Evolutionary conservation across 2,797 vertebrate species (phyloP), one percentile per base, ranked within the genome.

Genomic region (Phalanger gymnotis): DNA sequence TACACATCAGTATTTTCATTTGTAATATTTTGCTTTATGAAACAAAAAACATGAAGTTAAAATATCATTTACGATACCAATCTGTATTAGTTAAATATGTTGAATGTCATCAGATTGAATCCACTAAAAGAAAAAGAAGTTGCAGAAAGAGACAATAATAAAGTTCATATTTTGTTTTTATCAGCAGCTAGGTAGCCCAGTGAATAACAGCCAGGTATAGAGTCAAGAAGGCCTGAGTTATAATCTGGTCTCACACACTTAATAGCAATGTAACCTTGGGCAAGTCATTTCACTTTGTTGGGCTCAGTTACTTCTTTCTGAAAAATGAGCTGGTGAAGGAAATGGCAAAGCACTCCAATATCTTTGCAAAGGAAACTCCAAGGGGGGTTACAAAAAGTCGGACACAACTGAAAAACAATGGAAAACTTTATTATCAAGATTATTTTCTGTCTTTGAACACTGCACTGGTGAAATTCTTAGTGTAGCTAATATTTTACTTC

Each of bases 41-140:
- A 96, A 91, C 53, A n/a, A 94, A 90, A 95, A 95, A 94, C 6
- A 61, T 22, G 93, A 94, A 94, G 30, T 47, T 89, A 57, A 96
- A 10, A 6, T 87, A 94, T 27, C 25, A 96, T 94, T 54, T 61
- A 96, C 90, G 40, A 96, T 12, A 6, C 12, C 34, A 90, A 11
- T 95, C 89, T 56, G 13, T 89, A 91, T 93, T 7, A 28, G 93
- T 92, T 91, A 94, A 2, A 27, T 47, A n/a, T n/a, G 28, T n/a
- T 53, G 91, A 40, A 54, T 0, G 31, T 91, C 90, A 91, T 4
- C 31, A 40, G 14, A 81, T 2, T 92, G 81, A 97, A 94, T 54
- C 94, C 61, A 89, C 14, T 87, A 97, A 97, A 1, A 28, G 56
- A n/a, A 93, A 22, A 92, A 9, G 4, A n/a, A 4, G 1, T 73